Evolutionary conservation across 2,888 invertebrate species (phyloP), one percentile per base, ranked within the genome.

Genomic region (Hylaea fasciaria): DNA sequence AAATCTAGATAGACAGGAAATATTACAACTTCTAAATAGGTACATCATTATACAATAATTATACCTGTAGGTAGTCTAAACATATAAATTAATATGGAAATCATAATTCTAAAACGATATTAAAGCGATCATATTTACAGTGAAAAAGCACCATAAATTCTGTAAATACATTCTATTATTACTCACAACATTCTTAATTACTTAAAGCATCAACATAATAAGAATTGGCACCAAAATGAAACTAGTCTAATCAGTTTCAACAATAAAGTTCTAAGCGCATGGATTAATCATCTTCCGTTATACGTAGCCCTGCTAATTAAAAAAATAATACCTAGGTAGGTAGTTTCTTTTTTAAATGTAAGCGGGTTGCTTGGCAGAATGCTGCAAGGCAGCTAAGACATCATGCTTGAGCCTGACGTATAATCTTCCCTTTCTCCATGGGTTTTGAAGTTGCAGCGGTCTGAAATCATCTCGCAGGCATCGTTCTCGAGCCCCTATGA

Each of bases 391-490:
- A 29, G 97, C 97, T 46, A 97, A 89, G 3, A 97, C 95, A 77
- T 97, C 97, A 76, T 97, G 97, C 83, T 97, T 98, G 82, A 97
- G 96, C 51, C 98, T 93, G 2, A 99, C 98, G 86, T 97, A 98
- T 64, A 99, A 90, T 59, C 98, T 94, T 0, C 99, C 99, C 80
- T 97, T 97, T 66, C 97, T 95, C 99, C 99, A 99, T 0, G 98
- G 98, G 85, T 98, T 98, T 83, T 98, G 98, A 55, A 99, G 92
- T 74, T 97, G 96, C 16, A 99, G 92, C 0, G 98, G 98, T 76
- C 97, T 96, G 83, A 98, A 99, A 83, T 99, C 98, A 78, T 99
- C 98, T 4, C 98, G 92, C 7, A 99, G 93, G 77, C 99, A 98
- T 60, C 99, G 94, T 80, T 99, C 99, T 35, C 98, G 91, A 0